These are phyloP conservation scores for Diadegma fenestrale DNA, from an alignment of 2,888 invertebrate species.

Conservation along the genomic window DNA sequence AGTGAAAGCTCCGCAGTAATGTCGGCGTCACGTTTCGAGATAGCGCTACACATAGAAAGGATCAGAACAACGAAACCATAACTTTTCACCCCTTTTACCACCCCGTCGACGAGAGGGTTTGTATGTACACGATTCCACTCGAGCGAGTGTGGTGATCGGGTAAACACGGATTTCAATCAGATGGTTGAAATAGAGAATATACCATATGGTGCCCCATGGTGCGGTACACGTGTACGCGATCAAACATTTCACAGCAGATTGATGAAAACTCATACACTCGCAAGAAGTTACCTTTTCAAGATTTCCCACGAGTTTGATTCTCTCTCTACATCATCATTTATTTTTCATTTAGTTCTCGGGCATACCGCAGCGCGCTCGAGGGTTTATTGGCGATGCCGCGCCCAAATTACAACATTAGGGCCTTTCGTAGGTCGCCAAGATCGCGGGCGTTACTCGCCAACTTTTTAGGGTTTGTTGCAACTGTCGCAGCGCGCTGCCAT, in stretches of 20 bases:
- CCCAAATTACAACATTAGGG: too few relatives aligned
- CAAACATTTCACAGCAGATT: not conserved
- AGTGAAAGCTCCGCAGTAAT: constrained; percentile 60
- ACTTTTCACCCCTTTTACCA: constrained; percentile 25
- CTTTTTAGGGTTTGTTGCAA: too few relatives aligned
- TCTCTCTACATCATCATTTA: not conserved
- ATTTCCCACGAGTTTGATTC: constrained; percentile 35
- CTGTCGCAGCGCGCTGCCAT: too few relatives aligned
- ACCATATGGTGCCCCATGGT: constrained; percentile 8
- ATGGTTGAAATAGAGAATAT: constrained; percentile 44
- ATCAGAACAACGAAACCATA: constrained; percentile 59
- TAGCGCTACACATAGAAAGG: constrained; percentile 26
- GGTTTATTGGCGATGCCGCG: too few relatives aligned
- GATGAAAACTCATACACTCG: constrained; percentile 17
- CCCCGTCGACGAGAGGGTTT: constrained; percentile 35
- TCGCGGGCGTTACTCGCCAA: too few relatives aligned
- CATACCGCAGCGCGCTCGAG: too few relatives aligned
- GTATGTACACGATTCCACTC: constrained; percentile 63
- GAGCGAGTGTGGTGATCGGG: constrained; percentile 57
- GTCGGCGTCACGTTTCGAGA: constrained; percentile 64
- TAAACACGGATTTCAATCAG: constrained; percentile 68
- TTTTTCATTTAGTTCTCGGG: not conserved
- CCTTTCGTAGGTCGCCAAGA: too few relatives aligned
- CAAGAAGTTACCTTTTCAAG: constrained; percentile 37
- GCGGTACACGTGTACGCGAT: not conserved